A percentile compares a stretch with the other conserved stretches of the same genome.
Evolutionary conservation across 2,797 vertebrate species (phyloP).

Genomic region (Onychomys torridus): DNA sequence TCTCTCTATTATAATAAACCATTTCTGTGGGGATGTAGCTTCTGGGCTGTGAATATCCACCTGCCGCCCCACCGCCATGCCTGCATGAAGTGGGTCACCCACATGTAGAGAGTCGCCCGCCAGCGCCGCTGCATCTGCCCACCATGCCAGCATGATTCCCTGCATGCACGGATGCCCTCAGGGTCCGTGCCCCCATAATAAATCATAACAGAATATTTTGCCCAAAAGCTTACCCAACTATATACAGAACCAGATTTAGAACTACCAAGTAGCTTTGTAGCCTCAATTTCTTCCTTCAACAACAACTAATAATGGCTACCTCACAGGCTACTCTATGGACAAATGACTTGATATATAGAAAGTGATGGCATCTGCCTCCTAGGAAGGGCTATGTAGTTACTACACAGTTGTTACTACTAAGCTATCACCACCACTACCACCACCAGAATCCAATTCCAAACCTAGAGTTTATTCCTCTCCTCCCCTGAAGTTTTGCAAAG

Average conservation of each 20-base stretch:
- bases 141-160: no score
- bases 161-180: no score
- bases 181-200: no score
- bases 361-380: not conserved
- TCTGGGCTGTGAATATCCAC: no score
- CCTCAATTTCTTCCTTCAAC: not conserved
- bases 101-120: no score
- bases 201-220: not conserved
- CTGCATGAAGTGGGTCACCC: no score
- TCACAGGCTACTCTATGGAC: not conserved
- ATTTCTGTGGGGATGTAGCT: no score
- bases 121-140: no score
- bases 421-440: not conserved
- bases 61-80: no score
- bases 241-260: constrained; percentile 5
- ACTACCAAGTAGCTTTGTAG: not conserved
- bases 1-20: no score
- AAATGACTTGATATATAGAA: not conserved
- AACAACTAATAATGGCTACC: not conserved
- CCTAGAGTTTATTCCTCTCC: not conserved
- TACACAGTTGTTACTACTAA: not conserved
- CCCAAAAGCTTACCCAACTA: not conserved
- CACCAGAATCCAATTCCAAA: not conserved
- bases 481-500: not conserved
- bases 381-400: not conserved